Evolutionary conservation across 2,888 invertebrate species (phyloP).

Genomic region (Drepana falcataria): DNA sequence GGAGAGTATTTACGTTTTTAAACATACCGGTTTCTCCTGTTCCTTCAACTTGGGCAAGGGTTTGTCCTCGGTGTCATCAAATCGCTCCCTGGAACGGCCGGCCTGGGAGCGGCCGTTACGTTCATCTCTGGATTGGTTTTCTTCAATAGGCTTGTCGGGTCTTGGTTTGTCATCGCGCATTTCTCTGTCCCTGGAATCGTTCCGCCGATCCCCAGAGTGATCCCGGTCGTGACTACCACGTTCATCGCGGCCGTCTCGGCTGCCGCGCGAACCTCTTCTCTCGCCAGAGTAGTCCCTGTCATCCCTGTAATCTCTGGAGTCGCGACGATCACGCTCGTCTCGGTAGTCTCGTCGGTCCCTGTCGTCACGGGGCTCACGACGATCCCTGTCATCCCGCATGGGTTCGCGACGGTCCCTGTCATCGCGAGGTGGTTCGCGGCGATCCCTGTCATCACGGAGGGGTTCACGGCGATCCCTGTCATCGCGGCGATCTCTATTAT

Average conservation of each 20-base stretch:
- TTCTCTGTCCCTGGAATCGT: conserved; percentile 9
- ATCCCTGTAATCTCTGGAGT: conserved; percentile 14
- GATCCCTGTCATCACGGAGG: conserved; percentile 16
- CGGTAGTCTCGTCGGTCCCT: conserved; percentile 26
- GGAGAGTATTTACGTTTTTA: too few relatives aligned
- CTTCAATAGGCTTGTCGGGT: conserved; percentile 1
- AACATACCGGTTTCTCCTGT: conserved; percentile 84
- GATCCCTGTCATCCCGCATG: conserved; percentile 15
- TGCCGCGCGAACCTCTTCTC: conserved; percentile 14
- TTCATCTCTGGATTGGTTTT: conserved; percentile 19
- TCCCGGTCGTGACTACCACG: conserved; percentile 15
- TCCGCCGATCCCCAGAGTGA: conserved; percentile 17
- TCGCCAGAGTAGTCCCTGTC: conserved; percentile 17
- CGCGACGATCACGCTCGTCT: conserved; percentile 14
- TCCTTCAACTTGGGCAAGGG: conserved; percentile 86
- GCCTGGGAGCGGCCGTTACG: conserved; percentile 48
- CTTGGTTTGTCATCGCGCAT: conserved; percentile 13
- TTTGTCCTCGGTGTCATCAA: conserved; percentile 46
- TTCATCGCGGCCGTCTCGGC: conserved; percentile 18
- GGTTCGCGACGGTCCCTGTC: conserved; percentile 14
- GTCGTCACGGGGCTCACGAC: conserved; percentile 10
- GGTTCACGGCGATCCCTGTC: conserved; percentile 12
- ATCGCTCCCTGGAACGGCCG: conserved; percentile 51
- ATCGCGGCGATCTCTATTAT: conserved; percentile 13
- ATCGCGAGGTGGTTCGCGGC: conserved; percentile 14